phyloP scores from a whole-genome alignment of 2,888 invertebrate genomes.

The Argyresthia goedartella region DNA sequence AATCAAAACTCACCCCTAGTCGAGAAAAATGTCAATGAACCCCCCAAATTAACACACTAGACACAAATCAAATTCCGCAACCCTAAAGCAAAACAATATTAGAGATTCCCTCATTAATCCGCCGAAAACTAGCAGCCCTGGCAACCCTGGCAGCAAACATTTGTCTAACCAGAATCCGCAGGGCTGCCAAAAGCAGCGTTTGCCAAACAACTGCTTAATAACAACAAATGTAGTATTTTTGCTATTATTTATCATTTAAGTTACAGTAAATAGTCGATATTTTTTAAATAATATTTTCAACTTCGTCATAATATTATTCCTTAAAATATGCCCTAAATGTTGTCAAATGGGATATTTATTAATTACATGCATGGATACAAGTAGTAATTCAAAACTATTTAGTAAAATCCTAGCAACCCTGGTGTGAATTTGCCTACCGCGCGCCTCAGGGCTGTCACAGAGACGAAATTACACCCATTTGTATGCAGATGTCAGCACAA shows the following conservation, averaged over 20 bases:
- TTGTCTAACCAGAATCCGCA: slow-evolving; percentile 28
- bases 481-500: slow-evolving; percentile 52
- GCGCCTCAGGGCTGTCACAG: slow-evolving; percentile 52
- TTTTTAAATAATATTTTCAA: too few relatives aligned
- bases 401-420: too few relatives aligned
- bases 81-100: slow-evolving; percentile 19
- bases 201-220: not conserved
- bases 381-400: too few relatives aligned
- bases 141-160: slow-evolving; percentile 32
- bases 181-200: not conserved
- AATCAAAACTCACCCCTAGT: too few relatives aligned
- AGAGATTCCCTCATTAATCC: slow-evolving; percentile 8
- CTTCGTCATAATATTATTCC: too few relatives aligned
- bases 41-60: slow-evolving; percentile 27
- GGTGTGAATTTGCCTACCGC: too few relatives aligned
- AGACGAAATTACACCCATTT: slow-evolving; percentile 62
- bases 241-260: too few relatives aligned
- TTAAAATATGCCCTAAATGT: too few relatives aligned
- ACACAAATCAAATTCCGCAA: slow-evolving; percentile 20
- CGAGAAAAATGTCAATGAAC: too few relatives aligned
- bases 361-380: not conserved
- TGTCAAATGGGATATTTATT: too few relatives aligned
- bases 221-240: too few relatives aligned
- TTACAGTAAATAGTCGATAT: too few relatives aligned
- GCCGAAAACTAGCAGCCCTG: slow-evolving; percentile 6